These are phyloP conservation scores for Seira sanloemensis DNA, from an alignment of 2,888 invertebrate species.

Conservation along the genomic window DNA sequence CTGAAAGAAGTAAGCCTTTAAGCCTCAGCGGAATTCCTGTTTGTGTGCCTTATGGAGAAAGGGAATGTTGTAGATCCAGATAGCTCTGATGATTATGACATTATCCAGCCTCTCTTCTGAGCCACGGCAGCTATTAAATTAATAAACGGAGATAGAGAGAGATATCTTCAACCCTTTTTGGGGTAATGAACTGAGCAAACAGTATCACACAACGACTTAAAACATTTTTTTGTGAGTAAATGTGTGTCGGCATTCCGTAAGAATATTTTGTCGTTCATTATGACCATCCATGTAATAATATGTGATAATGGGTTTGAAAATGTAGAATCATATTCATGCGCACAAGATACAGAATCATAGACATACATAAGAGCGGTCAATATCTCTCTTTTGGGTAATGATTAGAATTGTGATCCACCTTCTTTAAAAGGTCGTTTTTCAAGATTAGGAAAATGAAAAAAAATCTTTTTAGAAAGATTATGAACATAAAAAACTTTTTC, in stretches of 20 bases:
- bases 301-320: neutral
- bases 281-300: neutral
- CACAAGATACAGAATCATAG: too few species aligned
- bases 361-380: too few species aligned
- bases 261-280: slow-evolving; percentile 44
- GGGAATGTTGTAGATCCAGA: neutral
- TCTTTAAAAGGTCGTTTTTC: slow-evolving; percentile 36
- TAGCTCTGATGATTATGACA: slow-evolving; percentile 56
- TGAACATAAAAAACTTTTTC: too few species aligned
- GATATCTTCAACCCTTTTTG: neutral
- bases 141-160: slow-evolving; percentile 45
- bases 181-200: slow-evolving; percentile 53
- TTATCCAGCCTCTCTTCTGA: slow-evolving; percentile 55
- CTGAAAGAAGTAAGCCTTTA: slow-evolving; percentile 17
- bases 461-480: neutral
- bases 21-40: slow-evolving; percentile 40
- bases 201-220: slow-evolving; percentile 8
- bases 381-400: neutral
- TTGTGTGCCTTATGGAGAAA: slow-evolving; percentile 43
- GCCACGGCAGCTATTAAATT: slow-evolving; percentile 59
- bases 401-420: slow-evolving; percentile 25
- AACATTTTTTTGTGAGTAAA: slow-evolving; percentile 28
- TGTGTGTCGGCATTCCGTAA: slow-evolving; percentile 29
- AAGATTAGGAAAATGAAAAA: slow-evolving; percentile 7
- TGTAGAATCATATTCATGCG: neutral